Conservation (phyloP, 2,888 invertebrate genomes). For the Diabrotica balteata region DNA sequence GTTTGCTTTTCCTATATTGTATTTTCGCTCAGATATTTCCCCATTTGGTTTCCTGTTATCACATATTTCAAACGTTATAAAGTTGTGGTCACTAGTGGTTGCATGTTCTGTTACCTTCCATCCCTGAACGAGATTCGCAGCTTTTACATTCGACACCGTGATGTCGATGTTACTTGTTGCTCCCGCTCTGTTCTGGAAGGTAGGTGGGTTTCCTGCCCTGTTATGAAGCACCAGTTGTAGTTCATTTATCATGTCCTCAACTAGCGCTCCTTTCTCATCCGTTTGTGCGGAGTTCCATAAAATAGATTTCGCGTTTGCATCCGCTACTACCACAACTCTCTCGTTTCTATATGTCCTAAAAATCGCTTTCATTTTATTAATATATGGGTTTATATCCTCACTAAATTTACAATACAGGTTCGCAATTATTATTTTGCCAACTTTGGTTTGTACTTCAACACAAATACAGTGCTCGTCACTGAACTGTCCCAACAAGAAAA, state of each 20-base stretch:
- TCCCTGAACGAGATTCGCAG: neutral
- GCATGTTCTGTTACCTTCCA: constrained; percentile 3
- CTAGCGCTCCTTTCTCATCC: too few relatives aligned
- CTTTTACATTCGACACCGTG: constrained; percentile 5
- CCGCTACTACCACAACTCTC: neutral
- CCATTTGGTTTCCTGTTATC: neutral
- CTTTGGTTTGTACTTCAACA: neutral
- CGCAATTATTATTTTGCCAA: neutral
- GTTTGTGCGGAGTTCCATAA: neutral
- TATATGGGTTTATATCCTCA: too few relatives aligned
- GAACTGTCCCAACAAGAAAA: neutral
- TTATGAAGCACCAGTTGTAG: neutral
- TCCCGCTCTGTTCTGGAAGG: constrained; percentile 3
- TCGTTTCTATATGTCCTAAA: too few relatives aligned
- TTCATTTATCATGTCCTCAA: too few relatives aligned
- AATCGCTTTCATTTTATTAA: too few relatives aligned
- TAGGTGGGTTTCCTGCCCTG: constrained; percentile 2
- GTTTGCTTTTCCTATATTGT: constrained; percentile 9
- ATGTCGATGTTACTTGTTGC: constrained; percentile 10
- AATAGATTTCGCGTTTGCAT: constrained; percentile 9
- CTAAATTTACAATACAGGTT: constrained; percentile 4
- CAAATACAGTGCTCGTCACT: constrained; percentile 5
- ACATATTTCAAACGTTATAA: neutral
- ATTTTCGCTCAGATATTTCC: neutral
- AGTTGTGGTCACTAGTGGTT: constrained; percentile 10